Base-by-base conservation (phyloP, 2,888 invertebrate genomes). In the Hirtodrosophila confusa region DNA sequence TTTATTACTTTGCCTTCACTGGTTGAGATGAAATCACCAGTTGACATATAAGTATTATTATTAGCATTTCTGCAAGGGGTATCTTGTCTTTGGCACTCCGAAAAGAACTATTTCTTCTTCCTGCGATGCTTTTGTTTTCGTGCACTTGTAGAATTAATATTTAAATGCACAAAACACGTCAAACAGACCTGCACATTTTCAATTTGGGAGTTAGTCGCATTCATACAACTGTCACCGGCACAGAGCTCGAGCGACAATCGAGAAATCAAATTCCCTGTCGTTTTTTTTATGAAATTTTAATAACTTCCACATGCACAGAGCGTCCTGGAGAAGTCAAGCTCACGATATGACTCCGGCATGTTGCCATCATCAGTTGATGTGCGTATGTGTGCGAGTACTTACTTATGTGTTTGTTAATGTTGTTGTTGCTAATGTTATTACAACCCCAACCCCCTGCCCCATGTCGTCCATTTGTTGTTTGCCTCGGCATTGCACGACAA, bases 261-360 rank as follows among this genome's bases (percentile, higher is more conserved):
- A 62, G 62, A 69, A 88, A 83, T 88, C 88, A 83, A 73, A 79
- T 79, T 53, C 61, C 35, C n/a, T 58, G 63, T 51, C 63, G 65
- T 60, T 61, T 43, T 36, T 83, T 88, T 69, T 77, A 88, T 86
- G 77, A 70, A 80, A 77, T 84, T 84, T 84, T 88, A 87, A 87
- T 88, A 87, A 88, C 87, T 77, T 71, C 66, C 64, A 69, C 67
- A 69, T 69, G 69, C 62, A 61, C 62, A 62, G 41, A 41, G 51
- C 55, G 12, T 27, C 49, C 17, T 33, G 12, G 7, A 31, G 31
- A 4, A 44, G 29, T 36, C 50, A 40, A 27, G 60, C 55, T n/a
- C 33, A 17, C 11, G 49, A 62, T 69, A 54, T 29, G 60, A 31
- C 54, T 53, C 47, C 69, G 50, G 54, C 69, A 80, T 78, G 82